phyloP scores from a whole-genome alignment of 2,797 vertebrate species.

The Darevskia nairensis region DNA sequence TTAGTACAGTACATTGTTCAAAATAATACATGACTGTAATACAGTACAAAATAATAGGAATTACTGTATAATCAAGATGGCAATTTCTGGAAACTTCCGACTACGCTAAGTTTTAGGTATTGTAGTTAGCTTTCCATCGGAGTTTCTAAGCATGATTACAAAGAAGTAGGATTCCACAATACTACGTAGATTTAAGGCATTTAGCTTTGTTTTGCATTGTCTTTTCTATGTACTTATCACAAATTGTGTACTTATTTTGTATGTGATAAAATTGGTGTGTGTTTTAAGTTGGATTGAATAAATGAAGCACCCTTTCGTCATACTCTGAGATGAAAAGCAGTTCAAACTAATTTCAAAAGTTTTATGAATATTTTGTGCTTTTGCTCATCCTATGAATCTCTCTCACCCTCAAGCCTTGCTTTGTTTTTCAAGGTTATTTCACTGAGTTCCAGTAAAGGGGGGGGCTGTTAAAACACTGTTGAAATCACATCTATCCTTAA shows the following conservation, averaged over 20 bases:
- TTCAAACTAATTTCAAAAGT: neutral
- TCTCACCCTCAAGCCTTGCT: neutral
- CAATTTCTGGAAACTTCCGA: slow-evolving; percentile 23
- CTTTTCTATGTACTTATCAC: neutral
- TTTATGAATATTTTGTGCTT: neutral
- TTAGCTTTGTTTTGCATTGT: slow-evolving; percentile 1
- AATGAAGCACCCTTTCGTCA: neutral
- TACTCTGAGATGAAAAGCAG: neutral
- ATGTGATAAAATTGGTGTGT: neutral
- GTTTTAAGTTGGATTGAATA: slow-evolving; percentile 14
- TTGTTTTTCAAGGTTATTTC: neutral
- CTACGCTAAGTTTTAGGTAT: slow-evolving; percentile 25
- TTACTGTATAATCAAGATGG: neutral
- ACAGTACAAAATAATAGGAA: neutral
- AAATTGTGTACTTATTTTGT: slow-evolving; percentile 17
- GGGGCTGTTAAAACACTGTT: neutral
- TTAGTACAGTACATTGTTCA: neutral
- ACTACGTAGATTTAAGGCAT: neutral
- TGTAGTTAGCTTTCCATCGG: neutral
- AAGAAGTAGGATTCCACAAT: neutral
- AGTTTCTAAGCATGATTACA: neutral
- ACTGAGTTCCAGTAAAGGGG: neutral
- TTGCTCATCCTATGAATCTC: neutral
- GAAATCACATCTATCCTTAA: neutral
- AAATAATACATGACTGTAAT: neutral